Conservation (phyloP, 2,113 vertebrate species). For the Rhinogobius similis region DNA sequence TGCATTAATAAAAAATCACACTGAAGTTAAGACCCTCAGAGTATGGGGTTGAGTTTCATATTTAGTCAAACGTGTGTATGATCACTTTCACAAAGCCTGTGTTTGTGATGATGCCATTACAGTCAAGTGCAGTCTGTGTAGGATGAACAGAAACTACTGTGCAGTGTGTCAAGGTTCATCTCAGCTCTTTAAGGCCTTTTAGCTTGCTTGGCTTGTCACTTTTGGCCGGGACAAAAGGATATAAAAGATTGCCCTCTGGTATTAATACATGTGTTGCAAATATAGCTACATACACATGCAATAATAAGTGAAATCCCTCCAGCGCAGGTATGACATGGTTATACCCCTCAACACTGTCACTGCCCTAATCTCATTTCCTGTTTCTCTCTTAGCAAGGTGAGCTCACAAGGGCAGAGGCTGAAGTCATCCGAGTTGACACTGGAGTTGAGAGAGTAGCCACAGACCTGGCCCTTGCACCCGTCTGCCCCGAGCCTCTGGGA, state of each 20-base stretch:
- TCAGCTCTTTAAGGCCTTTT: constrained; percentile 24
- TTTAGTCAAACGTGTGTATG: constrained; percentile 15
- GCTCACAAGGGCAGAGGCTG: constrained; percentile 76
- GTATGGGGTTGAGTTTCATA: constrained; percentile 21
- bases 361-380: constrained; percentile 68
- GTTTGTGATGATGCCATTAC: not conserved
- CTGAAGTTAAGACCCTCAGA: not conserved
- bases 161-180: constrained; percentile 1
- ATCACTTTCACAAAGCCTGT: constrained; percentile 20
- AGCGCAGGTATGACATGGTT: constrained; percentile 76
- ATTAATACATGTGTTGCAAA: constrained; percentile 31
- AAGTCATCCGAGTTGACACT: constrained; percentile 78
- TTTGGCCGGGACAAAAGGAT: constrained; percentile 25
- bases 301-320: constrained; percentile 46
- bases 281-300: constrained; percentile 9
- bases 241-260: constrained; percentile 54
- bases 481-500: constrained; percentile 29
- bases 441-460: constrained; percentile 52
- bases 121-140: not conserved
- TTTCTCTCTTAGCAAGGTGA: constrained; percentile 82
- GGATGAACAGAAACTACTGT: constrained; percentile 28
- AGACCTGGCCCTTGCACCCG: constrained; percentile 46
- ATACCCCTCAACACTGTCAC: constrained; percentile 59
- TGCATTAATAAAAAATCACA: no score
- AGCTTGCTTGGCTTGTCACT: constrained; percentile 15